Conservation (phyloP, 2,888 invertebrate genomes). For the Apantesis nais region DNA sequence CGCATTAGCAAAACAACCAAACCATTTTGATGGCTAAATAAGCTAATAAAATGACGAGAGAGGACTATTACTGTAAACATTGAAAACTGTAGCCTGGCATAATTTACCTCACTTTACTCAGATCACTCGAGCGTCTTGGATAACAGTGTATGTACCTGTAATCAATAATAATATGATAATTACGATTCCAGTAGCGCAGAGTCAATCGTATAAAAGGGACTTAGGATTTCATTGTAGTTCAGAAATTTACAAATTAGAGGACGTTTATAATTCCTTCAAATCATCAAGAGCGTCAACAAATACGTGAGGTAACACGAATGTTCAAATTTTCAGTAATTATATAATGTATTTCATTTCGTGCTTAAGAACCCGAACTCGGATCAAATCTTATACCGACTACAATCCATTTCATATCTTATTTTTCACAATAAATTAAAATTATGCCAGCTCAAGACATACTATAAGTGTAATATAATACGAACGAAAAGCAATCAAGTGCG, state of each 20-base stretch:
- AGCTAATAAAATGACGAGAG: neutral
- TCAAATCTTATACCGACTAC: no score
- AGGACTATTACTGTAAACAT: neutral
- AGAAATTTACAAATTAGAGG: no score
- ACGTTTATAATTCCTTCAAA: neutral
- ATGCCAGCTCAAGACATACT: neutral
- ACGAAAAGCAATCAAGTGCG: slow-evolving; percentile 26
- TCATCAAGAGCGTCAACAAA: no score
- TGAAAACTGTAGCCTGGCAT: neutral
- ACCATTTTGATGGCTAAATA: no score
- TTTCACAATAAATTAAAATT: neutral
- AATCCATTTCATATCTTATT: no score
- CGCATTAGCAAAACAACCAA: no score
- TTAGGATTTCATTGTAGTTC: neutral
- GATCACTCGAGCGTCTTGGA: neutral
- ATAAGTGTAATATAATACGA: neutral
- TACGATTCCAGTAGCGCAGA: neutral
- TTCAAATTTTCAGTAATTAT: no score
- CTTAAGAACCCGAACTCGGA: no score
- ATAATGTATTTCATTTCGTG: no score
- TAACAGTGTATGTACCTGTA: neutral
- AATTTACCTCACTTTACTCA: neutral
- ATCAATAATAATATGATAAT: neutral
- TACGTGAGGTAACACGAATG: no score
- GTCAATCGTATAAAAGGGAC: neutral